Conservation (phyloP, 2,888 invertebrate genomes). For the Tryphoninae sp. region DNA sequence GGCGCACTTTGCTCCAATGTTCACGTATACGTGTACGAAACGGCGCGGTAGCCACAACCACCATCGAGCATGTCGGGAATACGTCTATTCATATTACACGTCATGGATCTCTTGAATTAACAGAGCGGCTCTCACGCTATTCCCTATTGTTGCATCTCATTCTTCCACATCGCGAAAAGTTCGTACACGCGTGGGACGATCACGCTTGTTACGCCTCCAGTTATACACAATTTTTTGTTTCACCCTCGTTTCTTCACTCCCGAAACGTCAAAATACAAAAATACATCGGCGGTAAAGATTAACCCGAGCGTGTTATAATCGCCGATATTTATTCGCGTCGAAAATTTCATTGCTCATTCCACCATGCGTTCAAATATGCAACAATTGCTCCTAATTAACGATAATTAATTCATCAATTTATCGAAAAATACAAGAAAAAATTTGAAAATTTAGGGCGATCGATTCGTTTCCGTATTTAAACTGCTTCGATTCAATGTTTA, state of each 20-base stretch:
- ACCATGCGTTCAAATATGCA: neutral
- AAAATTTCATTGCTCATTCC: conserved; percentile 24
- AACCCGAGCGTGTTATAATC: neutral
- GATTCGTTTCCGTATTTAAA: neutral
- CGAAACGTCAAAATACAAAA: neutral
- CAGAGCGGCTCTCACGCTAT: conserved; percentile 30
- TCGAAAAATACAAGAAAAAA: neutral
- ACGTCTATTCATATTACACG: conserved; percentile 72
- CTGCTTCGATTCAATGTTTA: neutral
- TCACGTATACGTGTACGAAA: conserved; percentile 10
- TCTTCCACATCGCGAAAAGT: neutral
- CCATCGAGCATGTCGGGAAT: conserved; percentile 24
- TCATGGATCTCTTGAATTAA: conserved; percentile 70
- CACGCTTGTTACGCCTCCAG: neutral
- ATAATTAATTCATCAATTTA: conserved; percentile 18
- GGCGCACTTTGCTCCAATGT: conserved; percentile 65
- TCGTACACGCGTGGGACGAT: neutral
- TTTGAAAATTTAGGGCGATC: conserved; percentile 19
- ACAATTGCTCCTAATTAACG: neutral
- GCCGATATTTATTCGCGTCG: conserved; percentile 15
- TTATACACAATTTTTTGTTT: neutral
- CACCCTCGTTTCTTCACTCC: neutral
- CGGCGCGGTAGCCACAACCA: neutral
- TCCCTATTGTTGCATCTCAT: conserved; percentile 23
- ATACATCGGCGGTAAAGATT: conserved; percentile 4